phyloP scores from a whole-genome alignment of 1,140 invertebrate species.

The Chrysomallon squamiferum region DNA sequence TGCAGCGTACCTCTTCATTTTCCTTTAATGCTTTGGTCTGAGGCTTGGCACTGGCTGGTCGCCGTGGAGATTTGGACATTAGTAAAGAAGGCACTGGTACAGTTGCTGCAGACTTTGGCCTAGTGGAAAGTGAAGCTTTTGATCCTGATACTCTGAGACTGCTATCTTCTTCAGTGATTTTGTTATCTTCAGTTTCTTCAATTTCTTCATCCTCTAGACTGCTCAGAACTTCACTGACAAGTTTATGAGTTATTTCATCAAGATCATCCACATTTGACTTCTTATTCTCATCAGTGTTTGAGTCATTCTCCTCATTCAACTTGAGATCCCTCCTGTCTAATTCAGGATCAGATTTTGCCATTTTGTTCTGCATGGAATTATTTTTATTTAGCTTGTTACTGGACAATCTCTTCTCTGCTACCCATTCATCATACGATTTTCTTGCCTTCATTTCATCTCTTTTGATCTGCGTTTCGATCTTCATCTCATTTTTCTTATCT shows the following conservation, averaged over 20 bases:
- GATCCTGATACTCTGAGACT: background rate
- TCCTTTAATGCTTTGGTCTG: background rate
- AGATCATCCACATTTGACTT: background rate
- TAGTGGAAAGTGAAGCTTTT: background rate
- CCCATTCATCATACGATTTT: conserved; percentile 3
- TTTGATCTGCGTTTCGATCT: background rate
- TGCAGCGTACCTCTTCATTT: background rate
- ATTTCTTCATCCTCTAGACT: conserved; percentile 1
- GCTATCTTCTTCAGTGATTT: background rate
- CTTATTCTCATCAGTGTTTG: background rate
- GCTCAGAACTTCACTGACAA: background rate
- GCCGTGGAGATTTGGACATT: background rate
- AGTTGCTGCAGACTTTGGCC: background rate
- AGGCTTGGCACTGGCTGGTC: background rate
- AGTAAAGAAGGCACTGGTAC: background rate
- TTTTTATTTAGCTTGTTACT: background rate
- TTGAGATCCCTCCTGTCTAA: background rate
- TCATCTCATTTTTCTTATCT: background rate
- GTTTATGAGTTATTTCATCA: background rate
- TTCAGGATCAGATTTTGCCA: background rate
- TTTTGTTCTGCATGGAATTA: background rate
- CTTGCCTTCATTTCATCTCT: background rate
- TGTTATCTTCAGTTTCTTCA: background rate
- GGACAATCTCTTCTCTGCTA: background rate
- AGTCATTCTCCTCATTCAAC: background rate